A percentile compares a stretch with the other conserved stretches of the same genome.
phyloP scores from a whole-genome alignment of 2,888 invertebrate species.

The Luperina testacea region DNA sequence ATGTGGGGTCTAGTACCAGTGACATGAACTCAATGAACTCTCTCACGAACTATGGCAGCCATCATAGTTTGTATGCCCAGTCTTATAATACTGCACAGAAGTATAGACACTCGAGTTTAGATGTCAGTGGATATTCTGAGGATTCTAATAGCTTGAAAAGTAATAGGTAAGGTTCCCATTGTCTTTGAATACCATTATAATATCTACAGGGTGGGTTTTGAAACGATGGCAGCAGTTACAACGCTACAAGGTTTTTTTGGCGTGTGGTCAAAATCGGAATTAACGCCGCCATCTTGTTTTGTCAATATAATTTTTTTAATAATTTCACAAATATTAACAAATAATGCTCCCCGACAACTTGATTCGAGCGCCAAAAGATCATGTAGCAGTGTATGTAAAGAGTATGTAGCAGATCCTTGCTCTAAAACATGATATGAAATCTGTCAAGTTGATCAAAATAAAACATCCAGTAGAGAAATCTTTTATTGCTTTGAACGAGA shows the following conservation, averaged over 20 bases:
- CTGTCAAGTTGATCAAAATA: not conserved
- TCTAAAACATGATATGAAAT: too few relatives aligned
- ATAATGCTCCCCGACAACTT: too few relatives aligned
- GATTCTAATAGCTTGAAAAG: constrained; percentile 93
- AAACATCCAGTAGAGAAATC: not conserved
- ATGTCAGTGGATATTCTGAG: constrained; percentile 90
- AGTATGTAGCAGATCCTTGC: too few relatives aligned
- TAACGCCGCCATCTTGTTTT: too few relatives aligned
- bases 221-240: not conserved
- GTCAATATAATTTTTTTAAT: too few relatives aligned
- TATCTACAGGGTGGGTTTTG: too few relatives aligned
- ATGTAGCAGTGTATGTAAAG: too few relatives aligned
- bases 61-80: constrained; percentile 83
- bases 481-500: not conserved
- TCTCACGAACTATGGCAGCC: constrained; percentile 86
- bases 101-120: constrained; percentile 85
- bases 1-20: constrained; percentile 72
- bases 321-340: too few relatives aligned
- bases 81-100: constrained; percentile 82
- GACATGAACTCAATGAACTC: constrained; percentile 78
- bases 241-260: too few relatives aligned
- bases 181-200: not conserved
- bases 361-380: too few relatives aligned
- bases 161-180: constrained; percentile 85
- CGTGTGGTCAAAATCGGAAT: too few relatives aligned